phyloP scores from a whole-genome alignment of 2,888 invertebrate species.

The Venustoraphidia nigricollis region DNA sequence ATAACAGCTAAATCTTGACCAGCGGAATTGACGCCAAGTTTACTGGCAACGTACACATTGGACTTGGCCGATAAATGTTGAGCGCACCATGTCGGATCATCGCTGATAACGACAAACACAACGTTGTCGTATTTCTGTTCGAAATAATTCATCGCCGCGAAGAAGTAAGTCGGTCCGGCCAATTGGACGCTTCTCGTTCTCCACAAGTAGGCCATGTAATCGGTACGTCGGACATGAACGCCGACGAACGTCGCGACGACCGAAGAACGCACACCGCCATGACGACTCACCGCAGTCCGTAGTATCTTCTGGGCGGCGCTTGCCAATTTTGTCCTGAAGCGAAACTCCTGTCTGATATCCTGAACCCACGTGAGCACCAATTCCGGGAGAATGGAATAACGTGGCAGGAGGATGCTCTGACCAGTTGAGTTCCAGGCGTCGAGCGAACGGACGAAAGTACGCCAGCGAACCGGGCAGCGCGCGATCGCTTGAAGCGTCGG shows the following conservation, averaged over 20 bases:
- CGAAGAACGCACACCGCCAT: conserved; percentile 7
- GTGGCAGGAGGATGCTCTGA: conserved; percentile 38
- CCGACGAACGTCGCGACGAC: conserved; percentile 30
- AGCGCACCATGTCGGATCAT: conserved; percentile 32
- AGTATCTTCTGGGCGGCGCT: conserved; percentile 31
- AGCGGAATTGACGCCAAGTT: conserved; percentile 21
- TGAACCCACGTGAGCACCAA: conserved; percentile 37
- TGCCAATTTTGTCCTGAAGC: conserved; percentile 31
- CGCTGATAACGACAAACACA: conserved; percentile 30
- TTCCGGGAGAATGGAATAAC: conserved; percentile 35
- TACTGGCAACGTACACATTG: conserved; percentile 28
- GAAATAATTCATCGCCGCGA: conserved; percentile 28
- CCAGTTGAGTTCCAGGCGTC: conserved; percentile 38
- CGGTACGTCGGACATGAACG: conserved; percentile 38
- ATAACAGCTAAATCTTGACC: conserved; percentile 31
- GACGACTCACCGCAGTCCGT: conserved; percentile 19
- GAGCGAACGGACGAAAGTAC: conserved; percentile 31
- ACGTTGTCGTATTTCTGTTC: conserved; percentile 24
- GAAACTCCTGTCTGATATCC: conserved; percentile 38
- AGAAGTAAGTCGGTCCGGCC: conserved; percentile 26
- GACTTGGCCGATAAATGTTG: conserved; percentile 21
- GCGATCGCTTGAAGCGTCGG: conserved; percentile 37
- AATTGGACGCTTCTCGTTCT: conserved; percentile 29
- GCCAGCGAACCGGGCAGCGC: conserved; percentile 32
- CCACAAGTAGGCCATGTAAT: conserved; percentile 37